A percentile compares a stretch with the other conserved stretches of the same genome.
Evolutionary conservation across 2,113 vertebrate genomes (phyloP).

Genomic region (Alouatta palliata): DNA sequence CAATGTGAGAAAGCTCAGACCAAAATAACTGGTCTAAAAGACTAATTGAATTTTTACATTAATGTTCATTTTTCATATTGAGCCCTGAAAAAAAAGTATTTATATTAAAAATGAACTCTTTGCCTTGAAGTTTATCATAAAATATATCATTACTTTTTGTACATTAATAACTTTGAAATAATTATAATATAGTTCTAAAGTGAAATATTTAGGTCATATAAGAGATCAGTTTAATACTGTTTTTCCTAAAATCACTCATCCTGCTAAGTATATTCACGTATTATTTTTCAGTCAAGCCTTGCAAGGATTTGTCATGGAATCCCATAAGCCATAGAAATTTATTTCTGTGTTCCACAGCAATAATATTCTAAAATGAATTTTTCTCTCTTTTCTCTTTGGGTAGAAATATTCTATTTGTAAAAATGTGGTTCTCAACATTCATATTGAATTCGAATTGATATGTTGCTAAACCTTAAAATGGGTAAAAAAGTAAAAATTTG

Average conservation of each 20-base stretch:
- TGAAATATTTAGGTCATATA: background rate
- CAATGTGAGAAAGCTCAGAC: background rate
- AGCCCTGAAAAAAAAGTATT: background rate
- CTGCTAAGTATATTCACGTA: background rate
- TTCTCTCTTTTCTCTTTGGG: background rate
- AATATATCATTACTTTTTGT: constrained; percentile 19
- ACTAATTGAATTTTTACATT: background rate
- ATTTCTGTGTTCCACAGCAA: background rate
- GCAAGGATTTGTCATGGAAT: background rate
- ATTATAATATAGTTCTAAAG: background rate
- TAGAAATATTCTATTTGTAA: constrained; percentile 39
- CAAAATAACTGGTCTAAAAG: background rate
- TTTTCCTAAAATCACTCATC: background rate
- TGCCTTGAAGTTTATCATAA: background rate
- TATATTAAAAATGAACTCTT: background rate
- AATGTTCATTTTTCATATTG: background rate
- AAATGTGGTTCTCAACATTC: constrained; percentile 12
- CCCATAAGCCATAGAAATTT: background rate
- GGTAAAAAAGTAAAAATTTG: background rate
- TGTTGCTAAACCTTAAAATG: background rate
- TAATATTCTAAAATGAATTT: background rate
- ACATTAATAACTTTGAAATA: background rate
- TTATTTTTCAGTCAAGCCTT: background rate
- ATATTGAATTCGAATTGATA: constrained; percentile 20
- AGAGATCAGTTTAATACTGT: background rate